Conservation (phyloP, 2,888 invertebrate genomes). For the Spisula solida region DNA sequence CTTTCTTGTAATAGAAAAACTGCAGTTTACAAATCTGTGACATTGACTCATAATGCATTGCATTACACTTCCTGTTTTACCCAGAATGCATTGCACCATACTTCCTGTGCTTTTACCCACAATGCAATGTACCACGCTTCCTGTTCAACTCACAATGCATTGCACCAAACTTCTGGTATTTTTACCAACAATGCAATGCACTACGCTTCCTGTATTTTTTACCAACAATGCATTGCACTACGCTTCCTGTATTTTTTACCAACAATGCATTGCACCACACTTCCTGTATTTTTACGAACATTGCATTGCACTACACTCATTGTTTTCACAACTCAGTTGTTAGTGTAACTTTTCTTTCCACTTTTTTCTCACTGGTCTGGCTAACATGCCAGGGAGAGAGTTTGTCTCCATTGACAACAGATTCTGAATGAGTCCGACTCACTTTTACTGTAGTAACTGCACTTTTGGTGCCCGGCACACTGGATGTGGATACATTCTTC, state of each 20-base stretch:
- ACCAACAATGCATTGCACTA: too few relatives aligned
- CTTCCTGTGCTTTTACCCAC: neutral
- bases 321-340: conserved; percentile 80
- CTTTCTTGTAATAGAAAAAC: neutral
- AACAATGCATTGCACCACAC: neutral
- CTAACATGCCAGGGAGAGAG: conserved; percentile 79
- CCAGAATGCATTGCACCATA: neutral
- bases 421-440: conserved; percentile 69
- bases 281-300: neutral
- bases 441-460: conserved; percentile 62
- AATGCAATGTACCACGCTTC: too few relatives aligned
- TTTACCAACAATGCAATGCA: neutral
- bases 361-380: conserved; percentile 74
- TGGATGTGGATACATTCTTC: conserved; percentile 72
- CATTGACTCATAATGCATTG: neutral
- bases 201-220: neutral
- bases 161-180: neutral
- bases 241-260: neutral
- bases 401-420: conserved; percentile 72
- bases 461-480: conserved; percentile 65
- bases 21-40: neutral
- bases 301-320: neutral
- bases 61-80: neutral
- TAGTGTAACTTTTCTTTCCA: conserved; percentile 78
- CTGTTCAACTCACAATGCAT: neutral